Evolutionary conservation across 1,140 invertebrate genomes (phyloP), one percentile per base, ranked within the genome.

Genomic region (Drosophila melanica): DNA sequence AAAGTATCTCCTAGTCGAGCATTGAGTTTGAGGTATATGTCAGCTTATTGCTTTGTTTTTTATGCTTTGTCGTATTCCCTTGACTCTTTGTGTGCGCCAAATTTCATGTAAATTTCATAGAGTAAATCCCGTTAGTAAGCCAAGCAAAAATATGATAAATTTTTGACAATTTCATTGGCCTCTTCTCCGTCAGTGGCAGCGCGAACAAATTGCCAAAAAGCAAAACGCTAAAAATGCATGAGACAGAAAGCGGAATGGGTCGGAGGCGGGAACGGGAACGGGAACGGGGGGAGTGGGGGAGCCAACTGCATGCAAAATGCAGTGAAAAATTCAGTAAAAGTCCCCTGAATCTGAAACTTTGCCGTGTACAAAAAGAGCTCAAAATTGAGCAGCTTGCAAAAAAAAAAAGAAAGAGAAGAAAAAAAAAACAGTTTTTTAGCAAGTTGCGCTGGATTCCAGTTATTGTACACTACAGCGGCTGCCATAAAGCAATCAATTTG

Each of bases 401-500:
- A 35, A 35, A 35, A 8, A 33, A 35, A 10, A 35, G 9, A 8
- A 7, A 33, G 8, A 9, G 30, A 33, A 33, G 8, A 33, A 33
- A 35, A 35, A 47, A 77, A 79, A 86, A 78, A n/a, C n/a, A n/a
- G 75, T 69, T 67, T 72, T 85, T 81, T 68, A 55, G 75, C 66
- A 85, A 81, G 55, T 78, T 75, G 75, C 58, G 12, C 53, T 70
- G 81, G 53, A 77, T 81, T 71, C 74, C 77, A 86, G 68, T 70
- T 81, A 85, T 85, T 81, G 79, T 79, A 67, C 68, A 77, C 41
- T 71, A 66, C 35, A 42, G 30, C 65, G 77, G 18, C 69, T 71
- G 75, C 75, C 77, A 84, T 87, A 89, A 89, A 87, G 85, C 84
- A 87, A 87, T 87, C 84, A 87, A 87, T 87, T 87, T 84, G 37